Evolutionary conservation across 2,888 invertebrate species (phyloP).

Genomic region (Ichneumon xanthorius): DNA sequence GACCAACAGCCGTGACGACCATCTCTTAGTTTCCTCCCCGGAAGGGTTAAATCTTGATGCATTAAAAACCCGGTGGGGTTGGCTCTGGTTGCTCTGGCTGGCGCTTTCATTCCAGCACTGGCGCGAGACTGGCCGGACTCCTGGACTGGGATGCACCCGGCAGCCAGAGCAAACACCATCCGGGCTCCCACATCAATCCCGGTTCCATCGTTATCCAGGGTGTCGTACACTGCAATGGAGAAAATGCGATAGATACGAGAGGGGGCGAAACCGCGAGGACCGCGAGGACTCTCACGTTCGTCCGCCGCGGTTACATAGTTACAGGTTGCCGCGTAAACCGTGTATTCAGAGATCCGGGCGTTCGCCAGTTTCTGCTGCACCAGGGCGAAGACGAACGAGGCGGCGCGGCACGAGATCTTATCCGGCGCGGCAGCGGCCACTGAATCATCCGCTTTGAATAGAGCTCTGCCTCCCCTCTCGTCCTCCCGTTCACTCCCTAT

Average conservation of each 20-base stretch:
- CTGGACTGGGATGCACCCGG: background rate
- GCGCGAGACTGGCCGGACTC: too few species aligned
- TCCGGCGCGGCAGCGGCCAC: constrained; percentile 82
- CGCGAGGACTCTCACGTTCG: constrained; percentile 25
- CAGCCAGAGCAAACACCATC: background rate
- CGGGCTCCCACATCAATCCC: constrained; percentile 48
- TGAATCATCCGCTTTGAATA: constrained; percentile 85
- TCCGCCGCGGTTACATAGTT: constrained; percentile 78
- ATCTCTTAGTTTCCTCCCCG: background rate
- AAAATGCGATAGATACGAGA: constrained; percentile 71
- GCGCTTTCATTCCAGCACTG: too few species aligned
- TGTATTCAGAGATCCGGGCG: constrained; percentile 38
- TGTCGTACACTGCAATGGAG: constrained; percentile 45
- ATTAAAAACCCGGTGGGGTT: background rate
- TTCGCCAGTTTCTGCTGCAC: constrained; percentile 66
- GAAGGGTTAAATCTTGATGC: background rate
- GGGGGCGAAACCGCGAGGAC: constrained; percentile 6
- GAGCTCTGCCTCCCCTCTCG: constrained; percentile 79
- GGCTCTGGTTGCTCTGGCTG: too few species aligned
- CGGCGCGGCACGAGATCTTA: constrained; percentile 83
- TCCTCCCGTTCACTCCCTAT: constrained; percentile 77
- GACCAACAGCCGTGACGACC: background rate
- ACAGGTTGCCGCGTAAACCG: constrained; percentile 78
- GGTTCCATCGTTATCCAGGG: constrained; percentile 57
- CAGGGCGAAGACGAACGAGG: constrained; percentile 78